Conservation (phyloP, 30 jellyfish, hydroid and myxozoan genomes). For the Hydra vulgaris region DNA sequence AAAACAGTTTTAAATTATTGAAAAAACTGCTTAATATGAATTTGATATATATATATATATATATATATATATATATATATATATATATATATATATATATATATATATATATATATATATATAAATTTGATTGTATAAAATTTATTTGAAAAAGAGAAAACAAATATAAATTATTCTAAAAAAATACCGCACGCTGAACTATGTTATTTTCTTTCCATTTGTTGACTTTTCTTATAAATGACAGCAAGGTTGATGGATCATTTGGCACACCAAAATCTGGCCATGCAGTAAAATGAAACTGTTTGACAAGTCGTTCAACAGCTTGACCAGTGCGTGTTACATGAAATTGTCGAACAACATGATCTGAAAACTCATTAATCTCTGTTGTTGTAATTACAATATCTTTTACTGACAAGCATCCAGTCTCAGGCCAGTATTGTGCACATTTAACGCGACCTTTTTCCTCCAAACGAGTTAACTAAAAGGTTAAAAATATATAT, state of each 20-base stretch:
- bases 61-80: too few relatives aligned
- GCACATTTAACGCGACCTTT: constrained; percentile 93
- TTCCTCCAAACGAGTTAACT: constrained; percentile 75
- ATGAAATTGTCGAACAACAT: constrained; percentile 60
- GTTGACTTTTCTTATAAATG: constrained; percentile 65
- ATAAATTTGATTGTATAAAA: background rate
- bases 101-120: too few relatives aligned
- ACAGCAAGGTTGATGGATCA: constrained; percentile 71
- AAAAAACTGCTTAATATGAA: too few relatives aligned
- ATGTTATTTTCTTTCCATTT: constrained; percentile 46
- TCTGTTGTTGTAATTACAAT: constrained; percentile 60
- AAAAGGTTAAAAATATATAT: constrained; percentile 1
- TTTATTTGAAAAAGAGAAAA: background rate
- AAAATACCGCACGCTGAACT: constrained; percentile 39
- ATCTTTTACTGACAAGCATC: constrained; percentile 50
- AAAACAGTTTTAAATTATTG: too few relatives aligned
- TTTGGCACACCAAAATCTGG: constrained; percentile 96
- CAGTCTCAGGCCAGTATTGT: constrained; percentile 88
- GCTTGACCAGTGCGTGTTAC: constrained; percentile 76
- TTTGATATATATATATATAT: too few relatives aligned
- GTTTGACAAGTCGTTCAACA: constrained; percentile 70
- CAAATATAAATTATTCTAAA: too few relatives aligned
- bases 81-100: too few relatives aligned
- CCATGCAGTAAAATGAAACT: constrained; percentile 84
- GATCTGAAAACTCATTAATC: constrained; percentile 64